phyloP scores from a whole-genome alignment of 30 jellyfish, hydroid and myxozoan species.

The Clytia hemisphaerica region DNA sequence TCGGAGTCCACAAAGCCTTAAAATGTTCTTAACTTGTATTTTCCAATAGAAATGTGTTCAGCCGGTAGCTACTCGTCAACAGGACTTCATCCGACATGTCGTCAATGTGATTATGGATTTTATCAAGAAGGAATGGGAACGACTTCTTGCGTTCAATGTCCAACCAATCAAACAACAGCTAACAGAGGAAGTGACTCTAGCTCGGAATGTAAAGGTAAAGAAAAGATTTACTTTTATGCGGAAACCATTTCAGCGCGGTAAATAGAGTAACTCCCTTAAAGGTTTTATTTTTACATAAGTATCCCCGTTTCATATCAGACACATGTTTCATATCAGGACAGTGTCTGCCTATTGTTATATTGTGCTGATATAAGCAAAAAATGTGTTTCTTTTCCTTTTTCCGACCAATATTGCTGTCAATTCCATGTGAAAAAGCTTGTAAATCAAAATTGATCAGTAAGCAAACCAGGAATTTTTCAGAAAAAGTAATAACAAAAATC shows the following conservation, averaged over 20 bases:
- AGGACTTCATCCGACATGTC: slow-evolving; percentile 86
- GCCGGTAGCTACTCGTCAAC: slow-evolving; percentile 75
- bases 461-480: too few relatives aligned
- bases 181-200: slow-evolving; percentile 40
- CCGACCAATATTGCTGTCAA: too few relatives aligned
- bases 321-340: too few relatives aligned
- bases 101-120: slow-evolving; percentile 71
- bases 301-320: too few relatives aligned
- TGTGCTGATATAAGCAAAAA: too few relatives aligned
- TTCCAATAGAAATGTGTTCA: slow-evolving; percentile 51
- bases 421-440: too few relatives aligned
- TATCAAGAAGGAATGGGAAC: slow-evolving; percentile 50
- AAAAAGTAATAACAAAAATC: too few relatives aligned
- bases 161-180: slow-evolving; percentile 53
- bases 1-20: too few relatives aligned
- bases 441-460: too few relatives aligned
- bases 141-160: slow-evolving; percentile 54
- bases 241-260: neutral
- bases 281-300: neutral
- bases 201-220: slow-evolving; percentile 59
- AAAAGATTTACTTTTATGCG: neutral
- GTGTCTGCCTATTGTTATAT: too few relatives aligned
- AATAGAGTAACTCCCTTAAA: neutral
- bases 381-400: too few relatives aligned
- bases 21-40: too few relatives aligned